Base-by-base conservation (phyloP, 2,113 vertebrate species). In the Channa argus region DNA sequence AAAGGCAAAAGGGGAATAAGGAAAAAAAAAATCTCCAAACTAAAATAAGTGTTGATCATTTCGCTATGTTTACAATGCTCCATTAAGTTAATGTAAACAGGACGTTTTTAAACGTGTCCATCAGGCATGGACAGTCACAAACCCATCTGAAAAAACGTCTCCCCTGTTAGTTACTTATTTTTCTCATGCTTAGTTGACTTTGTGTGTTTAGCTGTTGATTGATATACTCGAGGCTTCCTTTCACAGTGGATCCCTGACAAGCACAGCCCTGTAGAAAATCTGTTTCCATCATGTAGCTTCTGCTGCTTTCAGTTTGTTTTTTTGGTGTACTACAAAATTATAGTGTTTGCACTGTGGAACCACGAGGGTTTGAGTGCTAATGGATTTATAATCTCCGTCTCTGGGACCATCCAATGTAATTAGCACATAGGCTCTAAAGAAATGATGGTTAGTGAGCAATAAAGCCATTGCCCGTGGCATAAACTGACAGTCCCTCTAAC, bases 371-470 rank as follows among this genome's bases (percentile, higher is more conserved):
- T 89, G 94, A 94, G 92, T 95, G 92, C 92, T 96, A 96, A 96
- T 95, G 95, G 95, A 96, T 97, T 96, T 97, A 96, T 96, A 93
- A 92, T 96, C 94, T 95, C 94, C 91, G 94, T 96, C 94, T 94
- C 90, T 83, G 95, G 90, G 92, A 95, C 95, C 94, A 95, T 96
- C 94, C 93, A 94, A 86, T 95, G 95, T 97, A 97, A 97, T 98
- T 97, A 97, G 96, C 96, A 96, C 96, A 95, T 95, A 93, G 95
- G 94, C 95, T 96, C 95, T 95, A 96, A 97, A 96, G 95, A 96
- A 95, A 96, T 95, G 95, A 95, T 95, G 96, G 96, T 97, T 96
- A 96, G 95, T 95, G 95, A 96, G 95, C 95, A 96, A 97, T 98
- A 97, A 98, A 98, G 95, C 96, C 95, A 96, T 97, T 97, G 96